phyloP scores from a whole-genome alignment of 35 echinoderm and acorn worm species.

The Apostichopus japonicus region DNA sequence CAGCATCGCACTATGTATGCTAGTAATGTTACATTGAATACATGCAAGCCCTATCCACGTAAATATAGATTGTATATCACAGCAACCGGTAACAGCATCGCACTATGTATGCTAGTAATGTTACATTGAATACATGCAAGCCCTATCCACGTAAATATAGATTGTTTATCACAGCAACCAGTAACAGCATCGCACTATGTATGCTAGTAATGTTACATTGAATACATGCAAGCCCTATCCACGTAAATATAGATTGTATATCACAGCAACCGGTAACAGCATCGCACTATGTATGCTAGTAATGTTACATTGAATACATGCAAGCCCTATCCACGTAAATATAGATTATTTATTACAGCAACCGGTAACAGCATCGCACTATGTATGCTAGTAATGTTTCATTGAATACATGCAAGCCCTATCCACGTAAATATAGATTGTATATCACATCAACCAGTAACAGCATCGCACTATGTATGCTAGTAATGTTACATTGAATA shows the following conservation, averaged over 20 bases:
- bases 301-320: not conserved
- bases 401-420: not conserved
- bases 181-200: not conserved
- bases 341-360: not conserved
- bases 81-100: not conserved
- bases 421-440: slow-evolving; percentile 11
- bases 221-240: not conserved
- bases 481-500: not conserved
- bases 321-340: slow-evolving; percentile 31
- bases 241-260: not conserved
- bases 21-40: not conserved
- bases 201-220: not conserved
- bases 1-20: too few relatives aligned
- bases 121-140: not conserved
- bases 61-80: not conserved
- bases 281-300: not conserved
- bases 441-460: not conserved
- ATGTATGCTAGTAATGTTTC: not conserved
- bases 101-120: not conserved
- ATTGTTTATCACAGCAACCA: too few relatives aligned
- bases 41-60: slow-evolving; percentile 15
- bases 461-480: too few relatives aligned
- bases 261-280: not conserved
- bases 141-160: slow-evolving; percentile 25
- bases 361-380: not conserved